Evolutionary conservation across 2,888 invertebrate species (phyloP).

Genomic region (Pseudococcus jackbeardsleyi): DNA sequence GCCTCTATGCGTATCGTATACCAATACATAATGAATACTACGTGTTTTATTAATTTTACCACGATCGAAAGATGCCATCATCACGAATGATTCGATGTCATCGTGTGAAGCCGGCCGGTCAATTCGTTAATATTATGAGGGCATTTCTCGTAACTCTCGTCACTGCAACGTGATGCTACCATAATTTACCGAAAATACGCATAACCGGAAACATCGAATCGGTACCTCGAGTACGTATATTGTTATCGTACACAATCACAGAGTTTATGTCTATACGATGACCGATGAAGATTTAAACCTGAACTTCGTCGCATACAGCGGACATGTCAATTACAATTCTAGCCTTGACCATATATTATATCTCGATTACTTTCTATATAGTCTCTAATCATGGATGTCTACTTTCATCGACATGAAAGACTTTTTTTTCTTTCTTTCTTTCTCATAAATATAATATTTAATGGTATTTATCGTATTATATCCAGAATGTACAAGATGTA

Average conservation of each 20-base stretch:
- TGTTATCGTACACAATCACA: not conserved
- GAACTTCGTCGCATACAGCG: not conserved
- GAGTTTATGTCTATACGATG: not conserved
- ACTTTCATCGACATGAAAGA: slow-evolving; percentile 49
- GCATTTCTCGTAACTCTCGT: not conserved
- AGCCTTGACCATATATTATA: slow-evolving; percentile 45
- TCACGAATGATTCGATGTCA: slow-evolving; percentile 17
- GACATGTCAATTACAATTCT: slow-evolving; percentile 42
- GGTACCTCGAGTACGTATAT: not conserved
- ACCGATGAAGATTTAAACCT: slow-evolving; percentile 41
- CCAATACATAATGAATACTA: not conserved
- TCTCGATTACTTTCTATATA: slow-evolving; percentile 36
- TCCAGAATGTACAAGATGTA: not conserved
- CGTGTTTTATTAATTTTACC: slow-evolving; percentile 37
- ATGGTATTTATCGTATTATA: slow-evolving; percentile 13
- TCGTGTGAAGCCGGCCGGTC: not conserved
- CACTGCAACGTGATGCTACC: not conserved
- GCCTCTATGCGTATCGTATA: not conserved
- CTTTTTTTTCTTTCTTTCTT: not conserved
- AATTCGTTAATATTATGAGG: not conserved
- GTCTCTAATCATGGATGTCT: slow-evolving; percentile 13
- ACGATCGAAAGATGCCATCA: slow-evolving; percentile 35
- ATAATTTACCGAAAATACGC: slow-evolving; percentile 25
- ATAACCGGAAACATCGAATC: slow-evolving; percentile 16
- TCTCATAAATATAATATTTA: not conserved